Evolutionary conservation across 2,888 invertebrate species (phyloP), one percentile per base, ranked within the genome.

Genomic region (Zaprionus bogoriensis): DNA sequence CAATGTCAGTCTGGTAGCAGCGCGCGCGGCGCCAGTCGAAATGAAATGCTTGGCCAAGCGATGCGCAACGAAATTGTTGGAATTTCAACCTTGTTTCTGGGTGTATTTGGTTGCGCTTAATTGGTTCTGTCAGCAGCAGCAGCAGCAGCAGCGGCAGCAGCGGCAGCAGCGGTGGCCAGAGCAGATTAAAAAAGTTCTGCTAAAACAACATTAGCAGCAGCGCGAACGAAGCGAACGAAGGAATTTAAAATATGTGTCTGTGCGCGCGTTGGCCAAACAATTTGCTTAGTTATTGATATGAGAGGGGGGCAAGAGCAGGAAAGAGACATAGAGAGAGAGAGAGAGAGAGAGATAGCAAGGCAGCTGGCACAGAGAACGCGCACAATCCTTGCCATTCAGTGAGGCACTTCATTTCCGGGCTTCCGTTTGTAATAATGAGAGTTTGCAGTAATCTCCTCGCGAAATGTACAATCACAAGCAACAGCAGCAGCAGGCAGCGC

Each of bases 221-320:
- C 64, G 52, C 68, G 57, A 54, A 57, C 55, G 53, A 10, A 50
- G 62, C 67, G 52, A 4, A 17, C 9, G 10, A 12, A 63, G 71
- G 84, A 81, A 81, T 81, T 81, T 81, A 84, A 84, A 81, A 79
- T 77, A 81, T 85, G 77, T 84, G 85, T 72, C 65, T 62, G 58
- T 27, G 60, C 51, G 73, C 71, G 75, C 64, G 65, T 74, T 81
- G 69, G 64, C 70, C 79, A 84, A 81, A 85, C 82, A 82, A 82
- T 82, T 82, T 82, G 83, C 74, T 80, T 85, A 85, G 83, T 82
- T 82, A 85, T 82, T 83, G 82, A 82, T 82, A 82, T 85, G 83
- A 68, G 57, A 55, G 51, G 32, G 27, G 9, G 23, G 28, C 25
- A 44, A 48, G 44, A 12, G 25, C 19, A 30, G 39, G 19, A 7